These are phyloP conservation scores for Euglossa dilemma DNA, from an alignment of 1,140 invertebrate species.

Conservation along the genomic window DNA sequence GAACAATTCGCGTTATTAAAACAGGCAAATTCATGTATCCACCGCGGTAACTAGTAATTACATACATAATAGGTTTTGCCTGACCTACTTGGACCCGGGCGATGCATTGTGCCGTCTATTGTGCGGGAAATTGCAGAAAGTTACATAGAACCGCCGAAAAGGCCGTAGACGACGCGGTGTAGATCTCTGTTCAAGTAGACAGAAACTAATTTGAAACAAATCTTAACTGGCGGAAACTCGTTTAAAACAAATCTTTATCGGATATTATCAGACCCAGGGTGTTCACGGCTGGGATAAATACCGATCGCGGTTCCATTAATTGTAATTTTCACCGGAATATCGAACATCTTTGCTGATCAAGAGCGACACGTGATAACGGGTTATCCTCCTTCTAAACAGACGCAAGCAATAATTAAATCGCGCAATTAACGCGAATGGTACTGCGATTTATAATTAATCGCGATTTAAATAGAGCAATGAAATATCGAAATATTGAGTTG, in stretches of 20 bases:
- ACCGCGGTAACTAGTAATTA: slow-evolving; percentile 25
- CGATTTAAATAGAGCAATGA: background rate
- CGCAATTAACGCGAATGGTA: background rate
- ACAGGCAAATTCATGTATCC: slow-evolving; percentile 7
- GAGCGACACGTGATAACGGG: no score
- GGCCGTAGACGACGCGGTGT: slow-evolving; percentile 22
- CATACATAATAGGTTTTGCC: slow-evolving; percentile 34
- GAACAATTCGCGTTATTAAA: slow-evolving; percentile 25
- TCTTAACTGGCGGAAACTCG: slow-evolving; percentile 50
- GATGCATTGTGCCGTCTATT: slow-evolving; percentile 34
- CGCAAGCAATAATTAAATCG: background rate
- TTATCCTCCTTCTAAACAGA: no score
- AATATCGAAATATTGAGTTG: no score
- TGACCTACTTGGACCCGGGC: slow-evolving; percentile 21
- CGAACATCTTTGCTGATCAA: no score
- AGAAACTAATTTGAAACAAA: slow-evolving; percentile 65
- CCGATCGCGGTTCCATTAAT: background rate
- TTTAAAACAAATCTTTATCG: slow-evolving; percentile 49
- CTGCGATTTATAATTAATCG: background rate
- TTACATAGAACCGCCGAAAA: slow-evolving; percentile 38
- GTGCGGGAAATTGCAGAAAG: slow-evolving; percentile 48
- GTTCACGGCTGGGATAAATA: background rate
- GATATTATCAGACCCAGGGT: background rate
- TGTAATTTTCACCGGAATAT: background rate
- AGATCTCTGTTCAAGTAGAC: slow-evolving; percentile 36